Conservation (phyloP, 2,797 vertebrate species). For the Halcyon leucocephala region DNA sequence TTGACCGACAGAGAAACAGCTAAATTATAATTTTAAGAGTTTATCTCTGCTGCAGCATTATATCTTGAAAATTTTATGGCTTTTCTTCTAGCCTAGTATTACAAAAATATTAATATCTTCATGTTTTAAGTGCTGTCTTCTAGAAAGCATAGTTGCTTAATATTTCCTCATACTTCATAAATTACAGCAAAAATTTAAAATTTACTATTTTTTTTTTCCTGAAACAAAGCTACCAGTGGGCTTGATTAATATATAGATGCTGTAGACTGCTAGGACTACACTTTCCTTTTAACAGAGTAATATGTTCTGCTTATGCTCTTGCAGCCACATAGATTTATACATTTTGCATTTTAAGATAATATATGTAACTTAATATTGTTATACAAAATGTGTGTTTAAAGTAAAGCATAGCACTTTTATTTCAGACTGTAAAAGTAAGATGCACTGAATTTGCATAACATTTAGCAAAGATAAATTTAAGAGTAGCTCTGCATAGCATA, state of each 20-base stretch:
- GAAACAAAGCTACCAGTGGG: slow-evolving; percentile 24
- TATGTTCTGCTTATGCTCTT: slow-evolving; percentile 40
- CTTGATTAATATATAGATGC: slow-evolving; percentile 42
- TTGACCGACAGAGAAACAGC: background rate
- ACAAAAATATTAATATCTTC: slow-evolving; percentile 18
- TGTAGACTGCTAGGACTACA: background rate
- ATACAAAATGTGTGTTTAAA: slow-evolving; percentile 46
- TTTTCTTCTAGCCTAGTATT: slow-evolving; percentile 6
- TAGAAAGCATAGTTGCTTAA: background rate
- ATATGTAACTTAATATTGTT: slow-evolving; percentile 36
- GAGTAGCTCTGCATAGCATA: background rate
- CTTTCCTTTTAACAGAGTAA: slow-evolving; percentile 15
- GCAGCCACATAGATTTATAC: background rate
- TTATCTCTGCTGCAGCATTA: background rate
- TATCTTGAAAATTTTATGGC: background rate
- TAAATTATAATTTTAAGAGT: slow-evolving; percentile 11
- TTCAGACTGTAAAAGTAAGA: background rate
- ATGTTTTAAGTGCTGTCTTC: slow-evolving; percentile 18
- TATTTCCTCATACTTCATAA: slow-evolving; percentile 10
- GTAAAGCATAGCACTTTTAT: background rate
- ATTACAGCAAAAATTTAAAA: background rate
- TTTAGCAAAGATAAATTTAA: slow-evolving; percentile 39
- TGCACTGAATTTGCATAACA: slow-evolving; percentile 39
- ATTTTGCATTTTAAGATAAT: slow-evolving; percentile 57
- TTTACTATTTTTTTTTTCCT: background rate